A percentile compares a stretch with the other conserved stretches of the same genome.
Conservation (phyloP, 2,797 vertebrate species). For the Chelonia mydas region DNA sequence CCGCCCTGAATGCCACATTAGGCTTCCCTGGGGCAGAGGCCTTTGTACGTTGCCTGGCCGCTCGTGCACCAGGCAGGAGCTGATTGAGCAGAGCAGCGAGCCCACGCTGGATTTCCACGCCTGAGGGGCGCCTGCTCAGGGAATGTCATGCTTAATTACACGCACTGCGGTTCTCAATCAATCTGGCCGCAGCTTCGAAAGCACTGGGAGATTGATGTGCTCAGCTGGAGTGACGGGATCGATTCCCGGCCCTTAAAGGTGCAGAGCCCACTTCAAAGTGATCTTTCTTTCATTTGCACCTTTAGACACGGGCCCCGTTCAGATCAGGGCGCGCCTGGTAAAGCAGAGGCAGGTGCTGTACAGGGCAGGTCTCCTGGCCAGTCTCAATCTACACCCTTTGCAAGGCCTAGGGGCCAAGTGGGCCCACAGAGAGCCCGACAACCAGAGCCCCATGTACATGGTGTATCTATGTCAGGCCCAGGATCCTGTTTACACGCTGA, state of each 20-base stretch:
- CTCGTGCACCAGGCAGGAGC: neutral
- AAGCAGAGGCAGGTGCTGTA: neutral
- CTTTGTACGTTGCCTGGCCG: neutral
- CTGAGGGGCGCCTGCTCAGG: neutral
- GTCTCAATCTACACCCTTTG: neutral
- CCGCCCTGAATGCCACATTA: fast-evolving
- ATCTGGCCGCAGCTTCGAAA: neutral
- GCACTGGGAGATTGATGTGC: neutral
- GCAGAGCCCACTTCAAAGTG: neutral
- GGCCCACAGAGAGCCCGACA: no score
- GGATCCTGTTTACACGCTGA: no score
- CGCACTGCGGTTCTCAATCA: neutral
- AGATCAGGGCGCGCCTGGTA: neutral
- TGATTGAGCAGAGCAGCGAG: neutral
- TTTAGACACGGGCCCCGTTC: neutral
- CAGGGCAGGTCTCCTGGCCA: neutral
- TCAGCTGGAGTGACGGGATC: neutral
- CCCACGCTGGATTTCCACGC: neutral
- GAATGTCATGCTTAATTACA: neutral
- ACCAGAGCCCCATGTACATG: no score
- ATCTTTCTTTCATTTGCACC: neutral
- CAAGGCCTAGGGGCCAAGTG: no score
- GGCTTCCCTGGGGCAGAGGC: neutral
- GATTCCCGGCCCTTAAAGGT: conserved; percentile 6
- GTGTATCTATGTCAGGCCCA: no score